Evolutionary conservation across 2,888 invertebrate genomes (phyloP).

Genomic region (Aquatica leii): DNA sequence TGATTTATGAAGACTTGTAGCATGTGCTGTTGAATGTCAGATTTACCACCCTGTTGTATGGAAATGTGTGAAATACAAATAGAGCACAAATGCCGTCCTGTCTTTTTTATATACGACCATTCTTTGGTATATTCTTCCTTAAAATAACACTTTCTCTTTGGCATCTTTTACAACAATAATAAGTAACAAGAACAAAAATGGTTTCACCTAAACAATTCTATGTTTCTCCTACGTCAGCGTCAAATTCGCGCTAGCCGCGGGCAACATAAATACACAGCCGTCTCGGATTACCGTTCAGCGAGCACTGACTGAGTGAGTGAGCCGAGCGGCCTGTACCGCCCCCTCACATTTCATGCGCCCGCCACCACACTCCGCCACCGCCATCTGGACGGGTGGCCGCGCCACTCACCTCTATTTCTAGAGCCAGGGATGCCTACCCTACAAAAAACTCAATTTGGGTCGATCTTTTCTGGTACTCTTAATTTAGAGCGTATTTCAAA

Average conservation of each 20-base stretch:
- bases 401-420: too few relatives aligned
- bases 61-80: constrained; percentile 4
- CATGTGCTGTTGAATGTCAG: not conserved
- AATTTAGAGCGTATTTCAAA: too few relatives aligned
- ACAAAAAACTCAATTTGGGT: too few relatives aligned
- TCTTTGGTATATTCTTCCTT: not conserved
- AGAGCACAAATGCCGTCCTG: constrained; percentile 6
- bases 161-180: not conserved
- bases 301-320: not conserved
- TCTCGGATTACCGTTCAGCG: not conserved
- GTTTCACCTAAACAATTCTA: not conserved
- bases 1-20: constrained; percentile 8
- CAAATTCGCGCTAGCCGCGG: not conserved
- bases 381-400: too few relatives aligned
- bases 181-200: not conserved
- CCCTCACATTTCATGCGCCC: not conserved
- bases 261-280: not conserved
- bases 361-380: not conserved
- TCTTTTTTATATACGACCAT: not conserved
- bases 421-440: too few relatives aligned
- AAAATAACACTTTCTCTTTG: not conserved
- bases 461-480: too few relatives aligned
- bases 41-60: constrained; percentile 9
- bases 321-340: not conserved
- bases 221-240: too few relatives aligned